Base-by-base conservation (phyloP, 2,113 vertebrate species). In the Thinocorus orbignyianus region DNA sequence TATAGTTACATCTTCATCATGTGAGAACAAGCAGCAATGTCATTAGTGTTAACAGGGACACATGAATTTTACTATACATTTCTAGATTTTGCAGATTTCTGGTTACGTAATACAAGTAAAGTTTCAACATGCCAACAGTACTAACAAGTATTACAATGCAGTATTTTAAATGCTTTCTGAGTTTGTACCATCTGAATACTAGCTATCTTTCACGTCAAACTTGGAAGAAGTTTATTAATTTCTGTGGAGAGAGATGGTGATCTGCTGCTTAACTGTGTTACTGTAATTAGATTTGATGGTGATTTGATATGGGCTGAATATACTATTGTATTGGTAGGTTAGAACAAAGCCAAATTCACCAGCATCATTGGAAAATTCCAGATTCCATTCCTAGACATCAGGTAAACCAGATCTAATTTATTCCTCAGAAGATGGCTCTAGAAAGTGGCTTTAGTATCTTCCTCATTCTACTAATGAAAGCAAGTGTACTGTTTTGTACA, bases 361-460 rank as follows among this genome's bases (percentile, higher is more conserved):
- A 57, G 11, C 6, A 28, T 66, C 6, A 71, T 10, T 62, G 46
- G 9, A 52, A 73, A 22, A 62, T 70, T 58, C 12, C 17, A 72
- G 26, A 55, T 69, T 61, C 11, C 15, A 12, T 39, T 74, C 84
- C 81, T 30, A 93, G 69, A 44, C 26, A 44, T 48, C 44, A 44
- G 23, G 23, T 91, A 77, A 91, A 93, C 24, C 39, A 65, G 30
- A 35, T 7, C 39, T 78, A 30, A 31, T 62, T 86, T 84, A 48
- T n/a, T 66, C 37, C 2, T 4, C 1, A 1, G 49, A 86, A 51
- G 39, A 23, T 46, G 76, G 31, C 0, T 0, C 17, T 14, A 58
- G n/a, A 41, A 71, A 62, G 35, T 62, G 22, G 6, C 39, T 83
- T 15, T 72, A 11, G 10, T 88, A 51, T 55, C 6, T 61, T 13